phyloP scores from a whole-genome alignment of 2,113 vertebrate genomes.

The Heterocephalus glaber region DNA sequence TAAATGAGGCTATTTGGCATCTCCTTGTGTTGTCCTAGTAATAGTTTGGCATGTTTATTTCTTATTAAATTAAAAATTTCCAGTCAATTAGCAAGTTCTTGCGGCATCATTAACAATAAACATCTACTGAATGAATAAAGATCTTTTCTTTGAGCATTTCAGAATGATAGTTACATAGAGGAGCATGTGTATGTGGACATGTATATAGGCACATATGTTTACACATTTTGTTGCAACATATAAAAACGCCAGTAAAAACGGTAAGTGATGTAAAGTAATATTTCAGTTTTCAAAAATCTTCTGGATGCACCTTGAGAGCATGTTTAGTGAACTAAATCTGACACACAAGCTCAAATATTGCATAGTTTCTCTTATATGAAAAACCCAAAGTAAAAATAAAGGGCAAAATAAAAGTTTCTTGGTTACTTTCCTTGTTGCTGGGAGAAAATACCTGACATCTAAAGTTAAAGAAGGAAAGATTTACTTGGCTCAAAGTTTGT shows the following conservation, averaged over 20 bases:
- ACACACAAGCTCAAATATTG: not conserved
- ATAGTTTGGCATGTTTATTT: not conserved
- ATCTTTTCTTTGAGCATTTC: not conserved
- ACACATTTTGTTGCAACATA: not conserved
- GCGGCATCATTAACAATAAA: not conserved
- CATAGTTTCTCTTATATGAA: not conserved
- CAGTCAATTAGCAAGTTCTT: too few relatives aligned
- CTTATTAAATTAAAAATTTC: not conserved
- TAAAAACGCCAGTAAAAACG: not conserved
- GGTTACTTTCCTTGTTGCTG: too few relatives aligned
- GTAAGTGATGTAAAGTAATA: not conserved
- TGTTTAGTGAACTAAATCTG: not conserved
- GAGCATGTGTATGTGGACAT: not conserved
- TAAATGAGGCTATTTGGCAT: not conserved
- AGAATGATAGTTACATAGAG: not conserved
- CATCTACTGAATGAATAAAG: not conserved
- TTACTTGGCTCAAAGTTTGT: too few relatives aligned
- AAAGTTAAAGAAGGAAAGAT: too few relatives aligned
- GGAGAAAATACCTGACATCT: too few relatives aligned
- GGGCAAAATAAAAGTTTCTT: not conserved
- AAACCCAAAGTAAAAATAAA: not conserved
- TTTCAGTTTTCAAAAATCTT: not conserved
- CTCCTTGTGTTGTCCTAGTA: not conserved
- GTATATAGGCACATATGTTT: not conserved
- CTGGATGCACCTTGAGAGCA: not conserved